Conservation (phyloP, 2,888 invertebrate species). For the Ennomos fuscantarius region DNA sequence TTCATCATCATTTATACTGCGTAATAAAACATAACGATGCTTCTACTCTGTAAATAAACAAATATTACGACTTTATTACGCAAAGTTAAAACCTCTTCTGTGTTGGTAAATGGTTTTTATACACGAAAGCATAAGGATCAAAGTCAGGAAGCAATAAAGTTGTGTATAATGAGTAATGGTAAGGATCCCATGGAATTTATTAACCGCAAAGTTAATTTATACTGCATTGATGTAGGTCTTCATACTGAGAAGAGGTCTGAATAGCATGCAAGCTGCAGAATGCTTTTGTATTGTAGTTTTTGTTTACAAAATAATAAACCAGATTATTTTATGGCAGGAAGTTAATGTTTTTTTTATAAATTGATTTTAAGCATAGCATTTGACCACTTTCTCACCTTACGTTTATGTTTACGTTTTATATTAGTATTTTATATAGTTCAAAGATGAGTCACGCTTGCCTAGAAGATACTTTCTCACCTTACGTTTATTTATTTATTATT, state of each 20-base stretch:
- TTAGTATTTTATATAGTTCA: no score
- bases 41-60: constrained; percentile 40
- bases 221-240: constrained; percentile 25
- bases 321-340: no score
- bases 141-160: constrained; percentile 13
- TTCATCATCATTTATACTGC: constrained; percentile 34
- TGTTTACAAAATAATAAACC: no score
- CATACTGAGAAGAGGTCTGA: constrained; percentile 1
- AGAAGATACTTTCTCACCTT: no score
- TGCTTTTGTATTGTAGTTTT: no score
- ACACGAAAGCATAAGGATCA: not conserved
- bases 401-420: no score
- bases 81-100: not conserved
- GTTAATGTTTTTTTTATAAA: no score
- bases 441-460: no score
- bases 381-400: no score
- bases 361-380: no score
- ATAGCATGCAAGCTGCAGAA: not conserved
- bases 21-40: constrained; percentile 38
- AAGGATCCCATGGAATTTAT: constrained; percentile 19
- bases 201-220: constrained; percentile 30
- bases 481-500: no score
- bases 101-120: constrained; percentile 23
- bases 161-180: constrained; percentile 8
- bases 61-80: constrained; percentile 28